These are phyloP conservation scores for Epirrhoe alternata DNA, from an alignment of 2,888 invertebrate genomes.

Conservation along the genomic window DNA sequence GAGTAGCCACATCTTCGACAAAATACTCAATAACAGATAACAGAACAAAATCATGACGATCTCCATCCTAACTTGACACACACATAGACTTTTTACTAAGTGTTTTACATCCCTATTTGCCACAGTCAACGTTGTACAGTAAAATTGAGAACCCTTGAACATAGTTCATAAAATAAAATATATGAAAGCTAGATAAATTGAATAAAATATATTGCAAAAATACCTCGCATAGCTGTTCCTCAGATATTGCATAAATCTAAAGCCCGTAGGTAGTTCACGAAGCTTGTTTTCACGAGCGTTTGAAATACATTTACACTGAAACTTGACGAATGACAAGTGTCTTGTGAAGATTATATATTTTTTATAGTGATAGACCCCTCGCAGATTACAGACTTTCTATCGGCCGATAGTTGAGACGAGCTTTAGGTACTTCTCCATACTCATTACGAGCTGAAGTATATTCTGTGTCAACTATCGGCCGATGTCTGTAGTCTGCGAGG, in stretches of 20 bases:
- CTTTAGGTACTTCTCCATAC: too few species aligned
- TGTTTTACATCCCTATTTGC: neutral
- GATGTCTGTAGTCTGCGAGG: too few species aligned
- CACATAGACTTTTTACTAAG: too few species aligned
- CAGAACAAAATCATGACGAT: too few species aligned
- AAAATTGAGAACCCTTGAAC: neutral
- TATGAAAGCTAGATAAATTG: neutral
- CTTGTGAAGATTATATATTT: too few species aligned
- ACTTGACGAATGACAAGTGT: neutral
- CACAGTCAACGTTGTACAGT: neutral
- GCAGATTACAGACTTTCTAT: neutral
- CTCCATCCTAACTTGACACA: too few species aligned
- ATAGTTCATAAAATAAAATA: neutral
- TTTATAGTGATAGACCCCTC: too few species aligned
- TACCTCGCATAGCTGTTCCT: conserved; percentile 16
- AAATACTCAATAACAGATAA: too few species aligned
- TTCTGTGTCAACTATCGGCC: too few species aligned
- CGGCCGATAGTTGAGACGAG: too few species aligned
- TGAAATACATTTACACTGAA: conserved; percentile 10
- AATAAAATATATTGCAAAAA: conserved; percentile 16
- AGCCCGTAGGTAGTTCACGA: conserved; percentile 5
- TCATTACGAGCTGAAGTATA: too few species aligned
- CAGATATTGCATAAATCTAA: conserved; percentile 25
- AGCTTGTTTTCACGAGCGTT: conserved; percentile 12
- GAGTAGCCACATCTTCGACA: too few species aligned